These are phyloP conservation scores for Nymphalis polychloros DNA, from an alignment of 2,888 invertebrate species.

Conservation along the genomic window DNA sequence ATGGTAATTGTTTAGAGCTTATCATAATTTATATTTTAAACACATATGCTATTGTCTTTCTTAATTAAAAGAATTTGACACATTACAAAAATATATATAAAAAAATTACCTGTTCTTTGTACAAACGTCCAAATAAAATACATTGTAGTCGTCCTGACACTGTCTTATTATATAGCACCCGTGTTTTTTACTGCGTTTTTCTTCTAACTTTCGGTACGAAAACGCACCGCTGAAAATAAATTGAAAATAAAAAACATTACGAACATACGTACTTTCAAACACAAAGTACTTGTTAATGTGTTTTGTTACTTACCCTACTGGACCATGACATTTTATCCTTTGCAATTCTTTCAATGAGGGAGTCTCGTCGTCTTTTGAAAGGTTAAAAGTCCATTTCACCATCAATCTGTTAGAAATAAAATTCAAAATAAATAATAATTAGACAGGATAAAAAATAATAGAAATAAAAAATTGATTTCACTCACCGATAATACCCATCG, in stretches of 20 bases:
- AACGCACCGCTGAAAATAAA: slow-evolving; percentile 86
- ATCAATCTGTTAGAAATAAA: slow-evolving; percentile 79
- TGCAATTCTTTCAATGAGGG: slow-evolving; percentile 89
- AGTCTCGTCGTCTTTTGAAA: slow-evolving; percentile 90
- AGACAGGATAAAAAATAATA: not conserved
- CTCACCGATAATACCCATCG: slow-evolving; percentile 91
- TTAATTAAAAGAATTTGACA: no score
- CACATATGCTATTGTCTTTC: no score
- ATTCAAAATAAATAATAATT: not conserved
- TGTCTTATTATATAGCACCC: slow-evolving; percentile 92
- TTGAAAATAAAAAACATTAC: slow-evolving; percentile 16
- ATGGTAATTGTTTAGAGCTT: no score
- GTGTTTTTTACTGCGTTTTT: slow-evolving; percentile 87
- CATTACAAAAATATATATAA: not conserved
- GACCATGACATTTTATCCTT: slow-evolving; percentile 92
- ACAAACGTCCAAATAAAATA: slow-evolving; percentile 91
- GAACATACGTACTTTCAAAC: not conserved
- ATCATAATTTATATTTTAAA: no score
- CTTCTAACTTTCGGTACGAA: slow-evolving; percentile 91
- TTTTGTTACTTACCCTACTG: slow-evolving; percentile 86
- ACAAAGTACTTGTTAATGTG: not conserved
- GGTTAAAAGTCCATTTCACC: slow-evolving; percentile 94
- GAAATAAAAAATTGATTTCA: not conserved
- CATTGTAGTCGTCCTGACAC: slow-evolving; percentile 89
- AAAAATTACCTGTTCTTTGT: slow-evolving; percentile 83